phyloP scores from a whole-genome alignment of 2,888 invertebrate species.

The Mesorhabditis belari region DNA sequence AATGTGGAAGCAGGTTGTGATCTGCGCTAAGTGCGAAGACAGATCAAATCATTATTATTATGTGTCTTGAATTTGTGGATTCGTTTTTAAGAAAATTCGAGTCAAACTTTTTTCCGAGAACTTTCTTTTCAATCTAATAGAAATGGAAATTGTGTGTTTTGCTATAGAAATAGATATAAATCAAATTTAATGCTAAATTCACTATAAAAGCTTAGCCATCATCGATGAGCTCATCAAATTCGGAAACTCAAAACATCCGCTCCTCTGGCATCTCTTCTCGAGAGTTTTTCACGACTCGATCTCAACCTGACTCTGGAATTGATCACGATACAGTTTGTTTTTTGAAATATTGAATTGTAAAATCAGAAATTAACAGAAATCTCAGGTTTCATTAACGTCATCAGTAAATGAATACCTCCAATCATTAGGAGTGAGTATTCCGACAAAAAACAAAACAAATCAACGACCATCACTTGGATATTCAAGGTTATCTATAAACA shows the following conservation, averaged over 20 bases:
- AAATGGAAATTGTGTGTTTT: too few relatives aligned
- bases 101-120: too few relatives aligned
- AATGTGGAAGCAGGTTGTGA: too few relatives aligned
- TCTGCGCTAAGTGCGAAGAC: too few relatives aligned
- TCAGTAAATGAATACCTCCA: background rate
- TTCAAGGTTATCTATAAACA: too few relatives aligned
- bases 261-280: conserved; percentile 5
- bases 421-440: background rate
- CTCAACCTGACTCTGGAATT: conserved; percentile 46
- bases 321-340: conserved; percentile 40
- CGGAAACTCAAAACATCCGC: background rate
- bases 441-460: background rate
- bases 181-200: background rate
- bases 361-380: too few relatives aligned
- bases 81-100: too few relatives aligned
- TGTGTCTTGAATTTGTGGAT: too few relatives aligned
- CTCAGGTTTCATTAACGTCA: background rate
- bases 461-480: too few relatives aligned
- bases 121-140: too few relatives aligned
- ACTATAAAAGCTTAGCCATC: background rate
- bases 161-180: too few relatives aligned
- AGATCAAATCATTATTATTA: too few relatives aligned
- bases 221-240: background rate
- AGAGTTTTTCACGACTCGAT: conserved; percentile 12
- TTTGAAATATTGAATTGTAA: background rate